Evolutionary conservation across 2,797 vertebrate genomes (phyloP).

Genomic region (Denticeps clupeoides): DNA sequence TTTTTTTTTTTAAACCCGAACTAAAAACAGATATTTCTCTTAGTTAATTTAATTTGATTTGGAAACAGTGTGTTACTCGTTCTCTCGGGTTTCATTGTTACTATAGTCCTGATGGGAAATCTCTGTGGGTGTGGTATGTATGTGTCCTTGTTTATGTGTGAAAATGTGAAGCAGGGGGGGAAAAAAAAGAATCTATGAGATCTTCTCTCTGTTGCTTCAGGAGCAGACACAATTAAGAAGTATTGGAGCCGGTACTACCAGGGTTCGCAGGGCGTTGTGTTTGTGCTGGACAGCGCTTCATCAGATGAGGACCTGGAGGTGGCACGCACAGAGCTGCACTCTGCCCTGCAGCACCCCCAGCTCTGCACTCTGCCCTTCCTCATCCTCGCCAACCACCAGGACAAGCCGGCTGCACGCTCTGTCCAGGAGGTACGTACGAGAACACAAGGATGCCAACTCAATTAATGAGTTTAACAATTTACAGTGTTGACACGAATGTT

Average conservation of each 20-base stretch:
- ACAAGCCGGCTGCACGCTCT: constrained; percentile 78
- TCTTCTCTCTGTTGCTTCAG: constrained; percentile 35
- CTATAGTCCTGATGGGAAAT: not conserved
- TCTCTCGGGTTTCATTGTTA: no score
- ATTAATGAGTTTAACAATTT: no score
- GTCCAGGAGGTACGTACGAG: constrained; percentile 75
- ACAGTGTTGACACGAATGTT: no score
- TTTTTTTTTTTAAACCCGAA: no score
- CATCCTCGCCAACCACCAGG: constrained; percentile 82
- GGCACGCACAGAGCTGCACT: constrained; percentile 75
- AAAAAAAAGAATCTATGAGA: constrained; percentile 2
- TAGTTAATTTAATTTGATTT: no score
- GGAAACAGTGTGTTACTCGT: no score
- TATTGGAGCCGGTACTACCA: constrained; percentile 87
- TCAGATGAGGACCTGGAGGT: constrained; percentile 77
- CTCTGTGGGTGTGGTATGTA: constrained; percentile 2
- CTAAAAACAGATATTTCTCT: no score
- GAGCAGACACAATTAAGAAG: constrained; percentile 76
- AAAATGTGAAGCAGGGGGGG: no score
- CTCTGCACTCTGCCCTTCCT: constrained; percentile 81
- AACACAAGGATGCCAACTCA: no score
- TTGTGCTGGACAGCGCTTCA: constrained; percentile 78
- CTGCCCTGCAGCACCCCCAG: constrained; percentile 78
- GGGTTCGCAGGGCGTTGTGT: constrained; percentile 80
- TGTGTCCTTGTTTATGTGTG: not conserved